These are phyloP conservation scores for Paracentrotus lividus DNA, from an alignment of 53 echinoderm and acorn worm species.

Conservation along the genomic window DNA sequence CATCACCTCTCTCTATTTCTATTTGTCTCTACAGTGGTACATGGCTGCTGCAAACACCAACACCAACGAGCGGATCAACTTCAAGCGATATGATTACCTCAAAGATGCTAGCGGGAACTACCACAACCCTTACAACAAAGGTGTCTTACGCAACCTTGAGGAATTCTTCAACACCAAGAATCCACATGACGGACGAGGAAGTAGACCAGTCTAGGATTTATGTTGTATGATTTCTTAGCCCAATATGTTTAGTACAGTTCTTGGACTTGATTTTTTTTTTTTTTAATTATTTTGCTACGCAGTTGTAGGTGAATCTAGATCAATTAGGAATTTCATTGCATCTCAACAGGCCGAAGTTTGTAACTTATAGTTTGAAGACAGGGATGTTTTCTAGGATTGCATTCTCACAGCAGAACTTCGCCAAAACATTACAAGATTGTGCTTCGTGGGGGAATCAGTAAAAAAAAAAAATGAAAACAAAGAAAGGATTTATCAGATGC, in stretches of 20 bases:
- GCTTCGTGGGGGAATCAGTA: background rate
- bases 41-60: constrained; percentile 91
- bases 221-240: constrained; percentile 80
- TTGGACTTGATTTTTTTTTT: too few species aligned
- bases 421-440: too few species aligned
- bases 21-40: constrained; percentile 86
- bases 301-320: too few species aligned
- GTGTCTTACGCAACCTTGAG: constrained; percentile 82
- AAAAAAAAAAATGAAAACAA: background rate
- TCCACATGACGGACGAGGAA: constrained; percentile 88
- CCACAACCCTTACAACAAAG: constrained; percentile 96
- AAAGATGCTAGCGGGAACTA: constrained; percentile 90
- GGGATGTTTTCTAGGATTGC: background rate
- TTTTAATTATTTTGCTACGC: too few species aligned
- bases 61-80: constrained; percentile 97
- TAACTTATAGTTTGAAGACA: background rate
- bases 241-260: too few species aligned
- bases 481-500: too few species aligned
- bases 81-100: constrained; percentile 90
- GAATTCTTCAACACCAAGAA: constrained; percentile 90
- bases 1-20: too few species aligned
- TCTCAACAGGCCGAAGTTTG: too few species aligned
- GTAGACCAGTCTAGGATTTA: constrained; percentile 86
- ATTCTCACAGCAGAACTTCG: too few species aligned
- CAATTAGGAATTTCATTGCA: too few species aligned